Conservation (phyloP, 2,113 vertebrate species). For the Colius striatus region DNA sequence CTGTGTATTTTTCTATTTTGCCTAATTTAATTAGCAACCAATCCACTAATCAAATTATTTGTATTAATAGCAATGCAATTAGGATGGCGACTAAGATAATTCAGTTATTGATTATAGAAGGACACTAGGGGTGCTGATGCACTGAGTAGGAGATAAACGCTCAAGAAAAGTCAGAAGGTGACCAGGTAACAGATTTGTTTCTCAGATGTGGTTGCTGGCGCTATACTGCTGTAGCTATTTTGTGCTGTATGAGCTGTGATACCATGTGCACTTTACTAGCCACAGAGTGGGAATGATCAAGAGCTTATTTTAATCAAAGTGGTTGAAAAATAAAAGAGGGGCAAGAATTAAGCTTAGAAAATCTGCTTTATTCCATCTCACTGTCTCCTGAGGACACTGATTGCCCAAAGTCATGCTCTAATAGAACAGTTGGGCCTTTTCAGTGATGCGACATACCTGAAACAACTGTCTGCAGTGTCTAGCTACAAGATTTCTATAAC, state of each 20-base stretch:
- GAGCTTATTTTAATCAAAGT: neutral
- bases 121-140: fast-evolving
- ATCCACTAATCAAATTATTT: neutral
- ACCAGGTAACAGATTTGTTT: neutral
- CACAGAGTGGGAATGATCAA: neutral
- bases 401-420: neutral
- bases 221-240: neutral
- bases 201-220: neutral
- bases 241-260: neutral
- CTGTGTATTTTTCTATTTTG: neutral
- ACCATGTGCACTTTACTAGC: neutral
- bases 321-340: neutral
- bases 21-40: neutral
- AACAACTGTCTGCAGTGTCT: neutral
- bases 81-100: neutral
- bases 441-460: neutral
- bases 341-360: neutral
- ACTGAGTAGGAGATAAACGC: neutral
- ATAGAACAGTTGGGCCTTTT: neutral
- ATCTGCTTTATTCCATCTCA: neutral
- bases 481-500: neutral
- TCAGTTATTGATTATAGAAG: neutral
- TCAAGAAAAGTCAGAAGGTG: neutral
- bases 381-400: neutral
- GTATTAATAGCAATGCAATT: neutral